Evolutionary conservation across 2,113 vertebrate genomes (phyloP).

Genomic region (Eurystomus gularis): DNA sequence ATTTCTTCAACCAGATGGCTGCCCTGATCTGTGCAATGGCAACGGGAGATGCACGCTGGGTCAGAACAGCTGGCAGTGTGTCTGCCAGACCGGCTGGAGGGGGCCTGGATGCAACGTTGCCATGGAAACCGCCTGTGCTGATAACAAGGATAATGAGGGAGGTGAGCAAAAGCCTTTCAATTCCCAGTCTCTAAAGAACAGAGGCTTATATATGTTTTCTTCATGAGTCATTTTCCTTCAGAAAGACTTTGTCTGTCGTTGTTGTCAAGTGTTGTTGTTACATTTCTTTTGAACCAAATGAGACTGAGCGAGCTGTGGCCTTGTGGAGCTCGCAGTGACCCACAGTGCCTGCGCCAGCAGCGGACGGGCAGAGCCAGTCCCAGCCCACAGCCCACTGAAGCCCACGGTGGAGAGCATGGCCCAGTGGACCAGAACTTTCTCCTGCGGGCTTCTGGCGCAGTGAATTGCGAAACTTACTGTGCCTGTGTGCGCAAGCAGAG

Average conservation of each 20-base stretch:
- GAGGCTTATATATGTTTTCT: not conserved
- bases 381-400: not conserved
- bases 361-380: rapidly evolving
- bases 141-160: conserved; percentile 99
- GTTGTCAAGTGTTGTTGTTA: not conserved
- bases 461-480: not conserved
- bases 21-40: conserved; percentile 96
- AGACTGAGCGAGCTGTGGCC: not conserved
- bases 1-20: conserved; percentile 91
- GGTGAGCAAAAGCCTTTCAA: conserved; percentile 81
- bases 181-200: conserved; percentile 51
- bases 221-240: conserved; percentile 7
- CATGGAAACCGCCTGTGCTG: conserved; percentile 98
- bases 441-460: not conserved
- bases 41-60: conserved; percentile 97
- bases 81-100: conserved; percentile 99
- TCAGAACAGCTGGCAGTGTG: conserved; percentile 99
- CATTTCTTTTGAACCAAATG: not conserved
- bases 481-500: not conserved
- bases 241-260: not conserved
- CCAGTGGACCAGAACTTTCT: not conserved
- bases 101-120: conserved; percentile 96
- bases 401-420: not conserved
- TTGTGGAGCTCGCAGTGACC: not conserved
- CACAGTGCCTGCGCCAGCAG: not conserved